A percentile compares a stretch with the other conserved stretches of the same genome.
Conservation (phyloP, 2,113 vertebrate species). For the Opisthocomus hoazin region DNA sequence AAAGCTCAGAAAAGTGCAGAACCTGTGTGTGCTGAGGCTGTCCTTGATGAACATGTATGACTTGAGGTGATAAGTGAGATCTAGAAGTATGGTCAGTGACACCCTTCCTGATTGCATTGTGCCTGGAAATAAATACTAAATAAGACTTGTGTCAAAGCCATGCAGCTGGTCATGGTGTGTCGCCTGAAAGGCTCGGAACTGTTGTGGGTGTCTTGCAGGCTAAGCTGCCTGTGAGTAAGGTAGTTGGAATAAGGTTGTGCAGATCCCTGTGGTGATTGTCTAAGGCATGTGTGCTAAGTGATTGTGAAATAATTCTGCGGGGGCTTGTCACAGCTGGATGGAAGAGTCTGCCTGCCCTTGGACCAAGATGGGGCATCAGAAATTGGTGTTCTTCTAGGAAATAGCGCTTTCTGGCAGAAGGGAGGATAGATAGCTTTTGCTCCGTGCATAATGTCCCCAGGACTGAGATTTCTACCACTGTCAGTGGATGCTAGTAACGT, state of each 20-base stretch:
- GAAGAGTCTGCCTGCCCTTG: neutral
- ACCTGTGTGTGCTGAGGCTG: neutral
- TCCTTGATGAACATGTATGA: neutral
- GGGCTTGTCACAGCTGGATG: neutral
- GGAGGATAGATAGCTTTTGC: neutral
- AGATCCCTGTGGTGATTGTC: neutral
- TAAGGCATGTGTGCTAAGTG: neutral
- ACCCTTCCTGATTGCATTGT: neutral
- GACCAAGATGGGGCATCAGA: neutral
- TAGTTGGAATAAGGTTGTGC: neutral
- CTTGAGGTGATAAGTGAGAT: neutral
- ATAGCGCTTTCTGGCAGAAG: neutral
- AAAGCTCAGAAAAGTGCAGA: neutral
- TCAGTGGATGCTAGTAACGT: no score
- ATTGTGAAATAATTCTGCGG: neutral
- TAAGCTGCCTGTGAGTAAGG: neutral
- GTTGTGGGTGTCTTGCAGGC: neutral
- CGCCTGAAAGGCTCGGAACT: neutral
- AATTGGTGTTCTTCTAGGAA: neutral
- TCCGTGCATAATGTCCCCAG: neutral
- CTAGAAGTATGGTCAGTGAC: neutral
- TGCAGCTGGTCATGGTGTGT: neutral
- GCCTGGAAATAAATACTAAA: neutral
- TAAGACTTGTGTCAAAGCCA: neutral
- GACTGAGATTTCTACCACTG: neutral